Percentiles rank a stretch among this genome's conserved stretches.
These are phyloP conservation scores for Ovibos moschatus DNA, from an alignment of 2,113 vertebrate species.

Conservation along the genomic window DNA sequence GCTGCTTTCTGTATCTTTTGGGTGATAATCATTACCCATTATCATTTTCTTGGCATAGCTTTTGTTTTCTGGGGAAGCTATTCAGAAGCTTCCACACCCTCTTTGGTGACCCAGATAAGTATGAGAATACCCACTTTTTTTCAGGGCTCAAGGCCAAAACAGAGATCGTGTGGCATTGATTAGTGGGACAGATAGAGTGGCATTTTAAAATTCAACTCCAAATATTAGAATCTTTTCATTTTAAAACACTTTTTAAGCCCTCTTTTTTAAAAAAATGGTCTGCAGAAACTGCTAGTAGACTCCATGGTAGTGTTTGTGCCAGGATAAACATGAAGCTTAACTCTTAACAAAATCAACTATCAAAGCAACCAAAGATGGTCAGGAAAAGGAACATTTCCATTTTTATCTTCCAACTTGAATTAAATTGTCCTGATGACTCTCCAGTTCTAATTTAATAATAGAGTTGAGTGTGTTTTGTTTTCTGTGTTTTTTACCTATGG, in stretches of 20 bases:
- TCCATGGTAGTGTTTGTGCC: not conserved
- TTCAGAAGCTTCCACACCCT: not conserved
- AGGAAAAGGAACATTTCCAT: not conserved
- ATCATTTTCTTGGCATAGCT: not conserved
- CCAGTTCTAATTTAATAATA: not conserved
- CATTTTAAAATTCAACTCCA: slow-evolving; percentile 22
- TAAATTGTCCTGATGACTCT: not conserved
- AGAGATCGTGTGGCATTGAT: not conserved
- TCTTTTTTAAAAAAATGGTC: not conserved
- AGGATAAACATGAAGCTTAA: not conserved
- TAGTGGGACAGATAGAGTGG: not conserved
- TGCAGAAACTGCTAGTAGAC: not conserved
- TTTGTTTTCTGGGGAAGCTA: not conserved
- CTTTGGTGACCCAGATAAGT: not conserved
- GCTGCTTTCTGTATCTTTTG: not conserved
- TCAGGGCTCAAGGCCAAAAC: not conserved
- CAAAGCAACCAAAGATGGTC: not conserved
- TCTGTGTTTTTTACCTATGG: not conserved
- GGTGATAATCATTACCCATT: not conserved
- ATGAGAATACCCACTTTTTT: not conserved
- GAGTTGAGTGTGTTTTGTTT: not conserved
- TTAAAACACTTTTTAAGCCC: not conserved
- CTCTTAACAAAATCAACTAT: not conserved
- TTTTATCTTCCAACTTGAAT: not conserved
- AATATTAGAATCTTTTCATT: slow-evolving; percentile 10